Evolutionary conservation across 1,140 invertebrate species (phyloP), one percentile per base, ranked within the genome.

Genomic region (Cydia splendana): DNA sequence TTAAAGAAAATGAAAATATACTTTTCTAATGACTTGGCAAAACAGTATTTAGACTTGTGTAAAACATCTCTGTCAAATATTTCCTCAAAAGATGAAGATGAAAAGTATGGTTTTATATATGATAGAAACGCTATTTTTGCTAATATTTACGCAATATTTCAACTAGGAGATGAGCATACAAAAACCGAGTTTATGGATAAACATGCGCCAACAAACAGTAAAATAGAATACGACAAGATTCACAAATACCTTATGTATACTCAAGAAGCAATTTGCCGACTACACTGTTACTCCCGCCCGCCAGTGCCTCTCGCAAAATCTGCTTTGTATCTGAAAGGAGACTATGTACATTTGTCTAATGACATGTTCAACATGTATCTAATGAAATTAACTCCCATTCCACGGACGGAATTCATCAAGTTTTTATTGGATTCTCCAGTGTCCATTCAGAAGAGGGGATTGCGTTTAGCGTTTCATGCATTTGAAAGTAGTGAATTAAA

Each of bases 391-490:
- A 84, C 86, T 20, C 71, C 75, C 2, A 78, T 84, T 1, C 42
- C 65, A 13, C 82, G 79, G 6, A 69, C 83, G 12, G 78, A 88
- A 73, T 91, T 91, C 73, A 82, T 88, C 12, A 77, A 84, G 53
- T 76, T 79, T 12, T 75, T 86, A 15, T 74, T 91, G 51, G 71
- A 90, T 28, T 62, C 77, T 6, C 88, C 88, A 5, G 76, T 90
- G 7, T 90, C 87, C 4, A 76, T 90, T 13, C 88, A 90, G 77
- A 90, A 91, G 76, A 88, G 89, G 76, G 85, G 85, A 9, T 77
- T 91, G 18, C 82, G 88, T 15, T 79, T 87, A 45, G 88, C 88
- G 34, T 91, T 90, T 67, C 28, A 82, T 74, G 84, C 82, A 65
- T 90, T 86, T 42, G 77, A 62, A 51, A 62, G 38, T 13, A 82